Evolutionary conservation across 2,797 vertebrate genomes (phyloP).

Genomic region (Chelonia mydas): DNA sequence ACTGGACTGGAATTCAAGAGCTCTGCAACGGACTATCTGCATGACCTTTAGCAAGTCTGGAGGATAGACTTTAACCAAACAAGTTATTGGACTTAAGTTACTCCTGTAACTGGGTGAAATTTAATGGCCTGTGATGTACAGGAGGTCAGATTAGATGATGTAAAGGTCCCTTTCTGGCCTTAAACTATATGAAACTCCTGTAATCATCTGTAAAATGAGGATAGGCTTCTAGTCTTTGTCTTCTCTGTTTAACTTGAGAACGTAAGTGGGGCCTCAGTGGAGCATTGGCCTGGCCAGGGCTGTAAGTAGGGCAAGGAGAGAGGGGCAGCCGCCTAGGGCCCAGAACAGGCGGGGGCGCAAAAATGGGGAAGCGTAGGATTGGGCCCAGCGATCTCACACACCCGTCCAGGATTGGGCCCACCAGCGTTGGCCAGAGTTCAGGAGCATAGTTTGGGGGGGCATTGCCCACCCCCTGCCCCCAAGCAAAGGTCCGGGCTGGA

Average conservation of each 20-base stretch:
- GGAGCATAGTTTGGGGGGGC: too few relatives aligned
- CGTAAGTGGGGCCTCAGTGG: background rate
- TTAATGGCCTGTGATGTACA: fast-evolving
- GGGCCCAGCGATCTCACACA: too few relatives aligned
- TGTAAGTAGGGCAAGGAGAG: background rate
- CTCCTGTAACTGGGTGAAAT: background rate
- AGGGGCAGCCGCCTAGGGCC: too few relatives aligned
- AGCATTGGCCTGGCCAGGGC: background rate
- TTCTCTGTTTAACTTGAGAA: background rate
- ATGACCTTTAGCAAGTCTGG: background rate
- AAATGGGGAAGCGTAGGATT: too few relatives aligned
- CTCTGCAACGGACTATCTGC: background rate
- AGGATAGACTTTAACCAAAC: background rate
- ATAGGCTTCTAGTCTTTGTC: background rate
- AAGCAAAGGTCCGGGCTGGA: too few relatives aligned
- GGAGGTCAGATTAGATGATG: background rate
- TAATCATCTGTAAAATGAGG: background rate
- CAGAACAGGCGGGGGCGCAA: too few relatives aligned
- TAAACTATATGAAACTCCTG: background rate
- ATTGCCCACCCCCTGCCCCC: too few relatives aligned
- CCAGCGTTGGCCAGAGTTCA: too few relatives aligned
- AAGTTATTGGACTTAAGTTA: background rate
- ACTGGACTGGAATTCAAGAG: background rate
- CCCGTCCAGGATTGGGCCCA: too few relatives aligned
- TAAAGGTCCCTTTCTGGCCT: background rate